Conservation (phyloP, 2,113 vertebrate genomes). For the Rhipidura dahli region DNA sequence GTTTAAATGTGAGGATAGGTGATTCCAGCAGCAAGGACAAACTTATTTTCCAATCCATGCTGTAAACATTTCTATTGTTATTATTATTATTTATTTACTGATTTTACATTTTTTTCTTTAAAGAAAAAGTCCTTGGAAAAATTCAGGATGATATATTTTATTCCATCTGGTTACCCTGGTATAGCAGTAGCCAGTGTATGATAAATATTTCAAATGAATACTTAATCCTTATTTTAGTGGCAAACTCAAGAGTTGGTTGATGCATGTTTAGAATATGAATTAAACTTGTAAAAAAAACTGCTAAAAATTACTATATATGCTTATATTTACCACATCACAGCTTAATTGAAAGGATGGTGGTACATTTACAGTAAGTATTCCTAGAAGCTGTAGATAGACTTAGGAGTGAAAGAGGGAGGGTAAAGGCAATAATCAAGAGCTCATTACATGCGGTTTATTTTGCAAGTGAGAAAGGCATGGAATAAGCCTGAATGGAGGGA, state of each 20-base stretch:
- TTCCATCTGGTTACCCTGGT: conserved; percentile 10
- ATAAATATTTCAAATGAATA: conserved; percentile 47
- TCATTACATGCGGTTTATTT: background rate
- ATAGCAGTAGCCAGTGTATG: conserved; percentile 1
- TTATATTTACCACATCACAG: background rate
- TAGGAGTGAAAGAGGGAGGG: background rate
- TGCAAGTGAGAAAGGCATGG: background rate
- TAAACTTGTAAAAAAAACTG: background rate
- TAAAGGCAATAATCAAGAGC: background rate
- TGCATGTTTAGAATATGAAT: conserved; percentile 15
- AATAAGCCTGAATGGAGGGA: background rate
- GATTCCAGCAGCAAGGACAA: conserved; percentile 16
- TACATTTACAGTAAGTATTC: background rate
- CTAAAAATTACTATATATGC: conserved; percentile 14
- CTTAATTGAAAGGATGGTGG: background rate
- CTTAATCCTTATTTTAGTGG: conserved; percentile 54
- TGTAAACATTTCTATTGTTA: background rate
- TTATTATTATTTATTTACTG: background rate
- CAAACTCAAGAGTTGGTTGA: conserved; percentile 9
- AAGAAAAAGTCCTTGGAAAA: background rate
- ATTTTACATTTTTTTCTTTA: background rate
- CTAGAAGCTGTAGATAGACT: background rate
- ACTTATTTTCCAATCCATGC: background rate
- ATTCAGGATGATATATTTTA: conserved; percentile 9
- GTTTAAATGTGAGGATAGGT: background rate